Percentiles rank a stretch among this genome's conserved stretches.
Evolutionary conservation across 2,888 invertebrate genomes (phyloP).

Genomic region (Melolontha melolontha): DNA sequence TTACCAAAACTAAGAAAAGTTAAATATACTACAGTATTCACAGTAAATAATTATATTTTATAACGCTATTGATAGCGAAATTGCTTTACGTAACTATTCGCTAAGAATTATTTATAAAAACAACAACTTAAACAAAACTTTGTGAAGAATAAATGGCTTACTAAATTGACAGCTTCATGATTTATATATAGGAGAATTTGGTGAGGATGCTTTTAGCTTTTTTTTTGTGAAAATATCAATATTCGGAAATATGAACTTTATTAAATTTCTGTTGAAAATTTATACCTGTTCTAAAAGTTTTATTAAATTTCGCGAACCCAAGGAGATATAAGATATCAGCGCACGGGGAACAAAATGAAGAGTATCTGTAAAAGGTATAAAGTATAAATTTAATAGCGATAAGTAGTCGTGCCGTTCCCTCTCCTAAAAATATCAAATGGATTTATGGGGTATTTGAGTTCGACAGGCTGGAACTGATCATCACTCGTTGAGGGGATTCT

Average conservation of each 20-base stretch:
- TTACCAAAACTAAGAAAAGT: too few relatives aligned
- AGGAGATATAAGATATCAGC: slow-evolving; percentile 45
- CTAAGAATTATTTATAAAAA: too few relatives aligned
- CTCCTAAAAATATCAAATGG: slow-evolving; percentile 59
- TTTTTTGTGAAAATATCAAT: slow-evolving; percentile 45
- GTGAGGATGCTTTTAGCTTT: slow-evolving; percentile 23
- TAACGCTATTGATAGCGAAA: too few relatives aligned
- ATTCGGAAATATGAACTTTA: slow-evolving; percentile 48
- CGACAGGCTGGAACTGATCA: slow-evolving; percentile 60
- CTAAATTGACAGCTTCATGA: slow-evolving; percentile 34
- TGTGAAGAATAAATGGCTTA: slow-evolving; percentile 1
- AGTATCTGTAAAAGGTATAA: slow-evolving; percentile 45
- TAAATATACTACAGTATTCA: too few relatives aligned
- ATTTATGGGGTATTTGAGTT: slow-evolving; percentile 59
- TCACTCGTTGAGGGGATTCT: slow-evolving; percentile 55
- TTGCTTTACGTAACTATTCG: too few relatives aligned
- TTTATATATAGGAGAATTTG: slow-evolving; percentile 30
- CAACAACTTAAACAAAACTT: too few relatives aligned
- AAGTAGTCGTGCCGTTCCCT: slow-evolving; percentile 61
- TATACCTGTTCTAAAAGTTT: slow-evolving; percentile 49
- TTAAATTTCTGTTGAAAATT: slow-evolving; percentile 48
- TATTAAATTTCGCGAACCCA: slow-evolving; percentile 48
- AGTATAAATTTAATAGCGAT: slow-evolving; percentile 58
- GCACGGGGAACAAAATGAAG: slow-evolving; percentile 43
- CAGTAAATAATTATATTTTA: too few relatives aligned